Evolutionary conservation across 2,797 vertebrate species (phyloP), one percentile per base, ranked within the genome.

Genomic region (Cercopithecus hamlyni): DNA sequence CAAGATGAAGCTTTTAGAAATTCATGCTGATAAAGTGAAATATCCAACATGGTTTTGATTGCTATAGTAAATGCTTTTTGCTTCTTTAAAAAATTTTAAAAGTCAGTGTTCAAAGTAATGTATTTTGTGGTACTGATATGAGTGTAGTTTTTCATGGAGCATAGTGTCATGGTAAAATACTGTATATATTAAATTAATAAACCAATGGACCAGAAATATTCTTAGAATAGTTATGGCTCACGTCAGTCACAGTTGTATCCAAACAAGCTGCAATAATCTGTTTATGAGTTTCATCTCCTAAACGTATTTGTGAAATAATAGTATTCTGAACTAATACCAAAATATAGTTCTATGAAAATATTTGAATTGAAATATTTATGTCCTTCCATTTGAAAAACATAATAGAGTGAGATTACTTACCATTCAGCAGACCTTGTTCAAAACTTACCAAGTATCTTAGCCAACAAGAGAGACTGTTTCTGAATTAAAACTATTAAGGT

Each of bases 1-100:
- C n/a, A 73, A 75, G 55, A 5, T 76, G 20, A 72, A 96, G 20
- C 15, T 93, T 87, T 79, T 90, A n/a, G 12, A 89, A 58, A 7
- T 94, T 90, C 33, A 67, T 94, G 75, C 50, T 90, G n/a, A 67
- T 83, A 57, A 92, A 86, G 11, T 91, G 26, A 88, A 79, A 61
- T 75, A 75, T 8, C 22, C 64, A 13, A 57, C 39, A 52, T 95
- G 58, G 58, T 67, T 94, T 58, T 57, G 5, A 79, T 82, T 92
- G 84, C 20, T 58, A 27, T 67, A 33, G 20, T 55, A 83, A 82
- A 81, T 77, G 26, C 3, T 82, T 89, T 89, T 89, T 64, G 1
- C 30, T 70, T 88, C 81, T 80, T 84, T 70, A 80, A 84, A 88
- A 93, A 41, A 8, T 72, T 85, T 81, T 70, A 39, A 85, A 90